Conservation (phyloP, 2,888 invertebrate species). For the Gymnosoma rotundatum region DNA sequence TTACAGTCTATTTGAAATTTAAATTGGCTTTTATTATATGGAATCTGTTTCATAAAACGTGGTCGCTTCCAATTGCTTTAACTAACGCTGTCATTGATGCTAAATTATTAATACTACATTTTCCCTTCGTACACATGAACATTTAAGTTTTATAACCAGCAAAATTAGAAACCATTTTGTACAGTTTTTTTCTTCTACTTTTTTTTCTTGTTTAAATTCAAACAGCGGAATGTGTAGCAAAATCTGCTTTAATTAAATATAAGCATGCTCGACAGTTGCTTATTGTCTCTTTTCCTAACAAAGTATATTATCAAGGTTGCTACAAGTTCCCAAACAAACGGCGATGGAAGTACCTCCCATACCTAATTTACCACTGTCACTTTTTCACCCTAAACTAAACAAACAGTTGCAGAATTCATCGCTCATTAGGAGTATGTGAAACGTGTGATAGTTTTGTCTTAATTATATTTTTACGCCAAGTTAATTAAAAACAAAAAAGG, state of each 20-base stretch:
- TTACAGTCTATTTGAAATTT: no score
- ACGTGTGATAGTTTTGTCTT: background rate
- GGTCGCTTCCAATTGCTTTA: no score
- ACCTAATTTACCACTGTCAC: background rate
- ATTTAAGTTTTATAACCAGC: background rate
- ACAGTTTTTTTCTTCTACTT: background rate
- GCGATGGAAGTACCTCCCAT: background rate
- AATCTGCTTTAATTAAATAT: conserved; percentile 2
- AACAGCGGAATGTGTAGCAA: conserved; percentile 8
- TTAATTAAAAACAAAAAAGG: no score
- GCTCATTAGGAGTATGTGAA: background rate
- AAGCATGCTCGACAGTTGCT: conserved; percentile 20
- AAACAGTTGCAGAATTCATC: background rate
- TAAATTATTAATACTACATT: no score
- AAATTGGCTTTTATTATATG: no score
- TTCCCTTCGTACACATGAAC: no score
- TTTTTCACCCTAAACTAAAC: background rate
- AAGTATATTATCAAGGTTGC: conserved; percentile 35
- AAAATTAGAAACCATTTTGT: background rate
- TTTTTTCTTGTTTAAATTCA: conserved; percentile 21
- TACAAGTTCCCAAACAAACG: conserved; percentile 11
- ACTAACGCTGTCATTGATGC: no score
- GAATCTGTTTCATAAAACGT: no score
- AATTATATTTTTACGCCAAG: conserved; percentile 29
- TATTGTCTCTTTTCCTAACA: background rate